Base-by-base conservation (phyloP, 2,797 vertebrate genomes). In the Coreius guichenoti region DNA sequence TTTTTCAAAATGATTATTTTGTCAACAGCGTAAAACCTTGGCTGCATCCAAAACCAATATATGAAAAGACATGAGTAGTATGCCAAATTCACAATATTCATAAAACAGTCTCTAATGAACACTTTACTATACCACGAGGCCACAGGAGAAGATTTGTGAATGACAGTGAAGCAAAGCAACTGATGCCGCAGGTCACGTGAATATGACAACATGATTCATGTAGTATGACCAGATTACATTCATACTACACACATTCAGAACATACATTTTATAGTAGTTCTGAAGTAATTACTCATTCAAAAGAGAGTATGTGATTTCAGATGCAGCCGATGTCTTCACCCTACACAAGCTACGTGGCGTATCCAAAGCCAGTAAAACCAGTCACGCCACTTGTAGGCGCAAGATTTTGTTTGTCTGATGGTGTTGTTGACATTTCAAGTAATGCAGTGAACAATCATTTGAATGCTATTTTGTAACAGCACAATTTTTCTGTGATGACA, bases 311-410 rank as follows among this genome's bases (percentile, higher is more conserved):
- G 26, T 16, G 2, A 65, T 65, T 65, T 65, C 61, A 65, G n/a
- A 14, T 13, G 0, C 58, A 29, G 58, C 2, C n/a, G 14, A 26
- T 61, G 13, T 29, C 13, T 29, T 14, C 2, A 63, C 61, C 0
- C 0, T 16, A 29, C 26, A 29, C 19, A 13, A 14, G 4, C 13
- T 29, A 4, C 0, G 3, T 31, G 14, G 0, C 0, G 0, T 7
- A 3, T 65, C 61, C 61, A 3, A 3, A 31, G 5, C 61, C 61
- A 65, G 16, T 65, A 65, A 31, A 65, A 31, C 14, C 1, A 29
- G 26, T 63, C 26, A 31, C 3, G 0, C 14, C 61, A 0, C 26
- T 17, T 29, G 5, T 17, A 65, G 13, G 14, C 1, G 0, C 6
- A 65, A 31, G 2, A 65, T 17, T 65, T 17, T 58, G 14, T 63